Evolutionary conservation across 2,113 vertebrate genomes (phyloP).

Genomic region (Psophia crepitans): DNA sequence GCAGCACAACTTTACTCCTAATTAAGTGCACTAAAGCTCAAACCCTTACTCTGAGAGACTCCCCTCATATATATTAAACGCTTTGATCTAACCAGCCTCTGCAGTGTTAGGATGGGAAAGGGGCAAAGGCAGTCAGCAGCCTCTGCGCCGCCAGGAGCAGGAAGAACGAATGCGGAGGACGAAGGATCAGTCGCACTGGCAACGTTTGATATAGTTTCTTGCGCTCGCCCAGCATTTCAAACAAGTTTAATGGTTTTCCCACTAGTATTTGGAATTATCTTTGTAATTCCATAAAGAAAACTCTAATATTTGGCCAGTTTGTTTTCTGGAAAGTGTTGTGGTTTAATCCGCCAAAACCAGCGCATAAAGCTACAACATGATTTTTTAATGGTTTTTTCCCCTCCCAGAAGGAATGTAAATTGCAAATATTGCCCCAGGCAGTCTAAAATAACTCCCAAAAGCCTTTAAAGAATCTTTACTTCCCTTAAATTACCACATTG

Average conservation of each 20-base stretch:
- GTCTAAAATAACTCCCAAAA: not conserved
- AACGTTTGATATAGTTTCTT: not conserved
- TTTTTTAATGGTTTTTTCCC: not conserved
- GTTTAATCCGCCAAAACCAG: no score
- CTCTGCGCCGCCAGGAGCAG: not conserved
- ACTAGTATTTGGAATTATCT: not conserved
- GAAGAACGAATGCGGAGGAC: not conserved
- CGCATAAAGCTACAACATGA: not conserved
- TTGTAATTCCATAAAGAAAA: not conserved
- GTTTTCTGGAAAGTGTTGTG: not conserved
- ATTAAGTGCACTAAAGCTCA: not conserved
- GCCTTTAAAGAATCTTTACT: not conserved
- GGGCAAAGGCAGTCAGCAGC: not conserved
- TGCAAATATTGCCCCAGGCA: not conserved
- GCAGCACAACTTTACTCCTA: not conserved
- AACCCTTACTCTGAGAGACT: not conserved
- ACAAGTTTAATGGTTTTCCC: not conserved
- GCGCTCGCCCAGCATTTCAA: not conserved
- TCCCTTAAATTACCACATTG: not conserved
- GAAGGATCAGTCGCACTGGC: not conserved
- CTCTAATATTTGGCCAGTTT: not conserved
- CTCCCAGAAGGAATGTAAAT: not conserved
- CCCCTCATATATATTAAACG: not conserved
- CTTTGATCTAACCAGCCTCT: not conserved
- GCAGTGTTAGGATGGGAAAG: not conserved